Evolutionary conservation across 2,797 vertebrate genomes (phyloP).

Genomic region (Bovichtus variegatus): DNA sequence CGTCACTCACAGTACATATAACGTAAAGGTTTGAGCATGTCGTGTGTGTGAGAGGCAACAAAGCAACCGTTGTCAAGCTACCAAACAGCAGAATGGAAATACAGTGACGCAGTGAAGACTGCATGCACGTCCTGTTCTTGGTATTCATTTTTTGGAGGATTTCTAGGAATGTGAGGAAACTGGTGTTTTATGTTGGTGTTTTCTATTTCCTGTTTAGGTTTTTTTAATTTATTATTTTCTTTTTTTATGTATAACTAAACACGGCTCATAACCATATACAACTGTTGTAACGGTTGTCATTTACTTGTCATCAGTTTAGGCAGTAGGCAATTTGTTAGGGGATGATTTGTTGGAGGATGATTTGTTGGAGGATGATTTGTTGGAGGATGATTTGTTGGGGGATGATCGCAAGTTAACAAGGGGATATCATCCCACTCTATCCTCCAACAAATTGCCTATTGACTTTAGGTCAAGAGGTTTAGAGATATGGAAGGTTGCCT

Average conservation of each 20-base stretch:
- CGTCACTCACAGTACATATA: constrained; percentile 41
- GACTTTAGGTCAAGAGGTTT: background rate
- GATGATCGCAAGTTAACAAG: too few relatives aligned
- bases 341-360: too few relatives aligned
- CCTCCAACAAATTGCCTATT: too few relatives aligned
- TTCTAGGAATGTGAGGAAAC: constrained; percentile 84
- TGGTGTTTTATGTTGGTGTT: constrained; percentile 58
- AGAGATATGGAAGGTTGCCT: background rate
- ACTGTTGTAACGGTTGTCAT: constrained; percentile 9
- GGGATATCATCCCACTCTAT: too few relatives aligned
- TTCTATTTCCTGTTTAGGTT: constrained; percentile 66
- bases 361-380: too few relatives aligned
- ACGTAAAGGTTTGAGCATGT: constrained; percentile 25
- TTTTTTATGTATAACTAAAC: background rate
- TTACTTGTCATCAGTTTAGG: background rate
- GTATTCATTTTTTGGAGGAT: constrained; percentile 82
- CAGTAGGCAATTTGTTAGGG: too few relatives aligned
- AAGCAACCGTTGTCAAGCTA: constrained; percentile 67
- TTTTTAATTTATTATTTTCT: too few relatives aligned
- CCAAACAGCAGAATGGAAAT: constrained; percentile 71
- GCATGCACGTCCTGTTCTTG: constrained; percentile 81
- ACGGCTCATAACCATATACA: constrained; percentile 24
- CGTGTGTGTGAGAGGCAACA: constrained; percentile 52
- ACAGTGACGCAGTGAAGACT: constrained; percentile 64
- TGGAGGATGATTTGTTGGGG: too few relatives aligned